Conservation (phyloP, 2,113 vertebrate genomes). For the Neotragus moschatus region DNA sequence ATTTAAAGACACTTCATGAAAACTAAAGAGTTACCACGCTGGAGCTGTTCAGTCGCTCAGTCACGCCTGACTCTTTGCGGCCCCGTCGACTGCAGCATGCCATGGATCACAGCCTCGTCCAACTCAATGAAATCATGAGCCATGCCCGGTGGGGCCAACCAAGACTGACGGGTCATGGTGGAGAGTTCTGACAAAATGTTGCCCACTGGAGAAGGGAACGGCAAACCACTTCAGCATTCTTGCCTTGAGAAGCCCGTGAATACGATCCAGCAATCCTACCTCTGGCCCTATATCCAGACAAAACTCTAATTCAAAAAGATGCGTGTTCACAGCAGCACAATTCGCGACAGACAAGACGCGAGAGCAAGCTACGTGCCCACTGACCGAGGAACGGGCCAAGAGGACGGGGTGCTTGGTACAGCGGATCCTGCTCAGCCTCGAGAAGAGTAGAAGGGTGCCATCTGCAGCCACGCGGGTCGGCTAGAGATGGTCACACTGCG, state of each 20-base stretch:
- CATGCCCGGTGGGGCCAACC: neutral
- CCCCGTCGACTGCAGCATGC: accelerated
- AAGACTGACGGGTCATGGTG: neutral
- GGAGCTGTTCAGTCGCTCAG: neutral
- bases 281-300: neutral
- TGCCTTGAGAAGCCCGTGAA: neutral
- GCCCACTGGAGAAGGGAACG: neutral
- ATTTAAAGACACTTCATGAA: neutral
- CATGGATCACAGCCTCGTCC: neutral
- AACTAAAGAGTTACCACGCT: neutral
- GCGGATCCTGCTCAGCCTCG: neutral
- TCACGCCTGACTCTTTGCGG: accelerated
- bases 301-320: neutral
- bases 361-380: accelerated
- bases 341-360: neutral
- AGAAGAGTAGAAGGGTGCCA: neutral
- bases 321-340: neutral
- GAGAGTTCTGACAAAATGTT: neutral
- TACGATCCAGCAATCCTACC: neutral
- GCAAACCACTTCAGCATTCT: neutral
- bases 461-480: neutral
- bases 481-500: accelerated
- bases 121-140: neutral
- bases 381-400: accelerated
- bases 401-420: accelerated